phyloP scores from a whole-genome alignment of 2,888 invertebrate genomes.

The Dicyrtomina minuta region DNA sequence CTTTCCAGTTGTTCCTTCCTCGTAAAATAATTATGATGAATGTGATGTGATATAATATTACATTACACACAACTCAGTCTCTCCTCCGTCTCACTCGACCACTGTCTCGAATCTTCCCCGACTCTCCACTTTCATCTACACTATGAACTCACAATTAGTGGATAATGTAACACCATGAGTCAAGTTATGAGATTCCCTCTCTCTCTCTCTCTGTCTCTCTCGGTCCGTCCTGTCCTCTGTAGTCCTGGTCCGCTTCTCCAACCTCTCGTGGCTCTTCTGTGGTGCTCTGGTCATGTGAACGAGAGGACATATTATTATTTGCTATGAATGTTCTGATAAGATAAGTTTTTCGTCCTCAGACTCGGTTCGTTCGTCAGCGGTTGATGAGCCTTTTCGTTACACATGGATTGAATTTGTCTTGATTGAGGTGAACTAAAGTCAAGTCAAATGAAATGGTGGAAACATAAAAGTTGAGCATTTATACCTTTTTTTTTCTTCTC shows the following conservation, averaged over 20 bases:
- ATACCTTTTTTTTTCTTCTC: constrained; percentile 14
- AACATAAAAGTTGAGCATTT: constrained; percentile 31
- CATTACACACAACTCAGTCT: not conserved
- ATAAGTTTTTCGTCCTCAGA: constrained; percentile 16
- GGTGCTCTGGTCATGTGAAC: not conserved
- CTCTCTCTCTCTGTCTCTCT: no score
- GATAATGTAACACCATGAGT: no score
- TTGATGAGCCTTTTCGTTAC: constrained; percentile 29
- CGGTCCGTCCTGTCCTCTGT: no score
- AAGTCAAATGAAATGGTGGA: constrained; percentile 20
- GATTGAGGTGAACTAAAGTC: constrained; percentile 4
- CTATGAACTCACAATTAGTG: no score
- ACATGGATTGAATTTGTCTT: constrained; percentile 23
- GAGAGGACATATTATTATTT: constrained; percentile 15
- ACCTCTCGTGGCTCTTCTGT: no score
- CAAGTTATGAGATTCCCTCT: no score
- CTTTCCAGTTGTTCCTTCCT: constrained; percentile 28
- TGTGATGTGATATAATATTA: constrained; percentile 15
- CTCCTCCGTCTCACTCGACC: not conserved
- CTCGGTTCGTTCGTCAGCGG: constrained; percentile 13
- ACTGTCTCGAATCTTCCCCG: no score
- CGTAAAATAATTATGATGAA: constrained; percentile 32
- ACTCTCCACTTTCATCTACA: no score
- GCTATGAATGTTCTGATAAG: constrained; percentile 21
- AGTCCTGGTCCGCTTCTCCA: no score